Base-by-base conservation (phyloP, 2,888 invertebrate species). In the Baccha elongata region DNA sequence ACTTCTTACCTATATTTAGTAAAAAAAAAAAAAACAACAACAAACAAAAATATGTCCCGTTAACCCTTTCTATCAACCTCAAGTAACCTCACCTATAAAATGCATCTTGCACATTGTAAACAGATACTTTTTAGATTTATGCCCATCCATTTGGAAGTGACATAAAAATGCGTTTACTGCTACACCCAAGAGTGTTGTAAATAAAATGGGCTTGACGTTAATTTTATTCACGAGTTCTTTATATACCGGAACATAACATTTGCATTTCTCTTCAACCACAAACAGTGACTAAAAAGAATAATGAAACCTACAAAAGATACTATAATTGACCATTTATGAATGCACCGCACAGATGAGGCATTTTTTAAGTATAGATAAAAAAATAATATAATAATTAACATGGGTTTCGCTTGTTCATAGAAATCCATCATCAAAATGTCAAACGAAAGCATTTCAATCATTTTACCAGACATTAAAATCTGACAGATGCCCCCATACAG, bases 141-240 rank as follows among this genome's bases (percentile, higher is more conserved):
- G 67, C 15, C 48, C 76, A 76, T 15, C 81, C 76, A 67, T 83
- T 81, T 76, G 62, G 72, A 76, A 72, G 71, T 68, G 81, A 83
- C 76, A 83, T 62, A 72, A 55, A 76, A 76, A 83, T 68, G 40
- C 71, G 37, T 76, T 83, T 83, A 83, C 76, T 67, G 81, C 78
- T 83, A 83, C 35, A 40, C 55, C 48, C 62, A 67, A 81, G 80
- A 50, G 64, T 69, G 53, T 11, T 37, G 72, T 72, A 67, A 62
- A 71, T 55, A 71, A 5, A 76, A 71, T 58, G 58, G 55, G 67
- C 71, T 62, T 17, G 74, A 32, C 53, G 26, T 67, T 42, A 69
- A 69, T 68, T 74, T 74, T 75, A 69, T 69, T 69, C 64, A 74
- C 75, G 75, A 75, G 65, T 52, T 69, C 64, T 64, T n/a, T n/a